Evolutionary conservation across 2,113 vertebrate genomes (phyloP).

Genomic region (Progne subis): DNA sequence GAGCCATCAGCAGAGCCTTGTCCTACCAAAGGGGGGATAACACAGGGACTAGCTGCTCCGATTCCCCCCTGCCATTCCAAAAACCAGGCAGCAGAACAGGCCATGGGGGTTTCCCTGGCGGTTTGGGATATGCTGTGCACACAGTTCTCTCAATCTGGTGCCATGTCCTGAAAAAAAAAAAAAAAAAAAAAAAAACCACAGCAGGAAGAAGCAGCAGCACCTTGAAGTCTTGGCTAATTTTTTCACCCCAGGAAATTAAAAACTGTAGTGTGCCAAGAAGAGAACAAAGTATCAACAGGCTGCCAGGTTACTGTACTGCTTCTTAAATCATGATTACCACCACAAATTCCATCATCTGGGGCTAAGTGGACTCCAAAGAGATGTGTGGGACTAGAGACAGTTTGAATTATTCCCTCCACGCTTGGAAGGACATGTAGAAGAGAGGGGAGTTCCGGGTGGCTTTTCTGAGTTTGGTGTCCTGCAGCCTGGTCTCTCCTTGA

Average conservation of each 20-base stretch:
- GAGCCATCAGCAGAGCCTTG: neutral
- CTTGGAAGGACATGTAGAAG: neutral
- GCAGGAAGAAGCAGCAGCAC: neutral
- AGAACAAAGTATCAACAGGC: neutral
- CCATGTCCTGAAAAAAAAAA: neutral
- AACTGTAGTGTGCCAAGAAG: neutral
- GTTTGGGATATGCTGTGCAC: accelerated
- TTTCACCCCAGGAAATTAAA: neutral
- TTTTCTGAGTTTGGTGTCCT: neutral
- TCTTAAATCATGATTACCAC: neutral
- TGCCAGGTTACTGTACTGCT: neutral
- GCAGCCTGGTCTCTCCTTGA: neutral
- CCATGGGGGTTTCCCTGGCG: neutral
- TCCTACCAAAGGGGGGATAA: accelerated
- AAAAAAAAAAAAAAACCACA: neutral
- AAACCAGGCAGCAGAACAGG: neutral
- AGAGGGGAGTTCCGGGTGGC: neutral
- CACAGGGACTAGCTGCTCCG: neutral
- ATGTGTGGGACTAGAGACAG: neutral
- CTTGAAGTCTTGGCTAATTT: neutral
- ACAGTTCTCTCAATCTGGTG: accelerated
- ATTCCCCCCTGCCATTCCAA: neutral
- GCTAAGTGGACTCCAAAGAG: neutral
- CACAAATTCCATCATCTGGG: neutral
- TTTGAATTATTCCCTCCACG: neutral